These are phyloP conservation scores for Leptobrachium ailaonicum DNA, from an alignment of 2,113 vertebrate species.

Conservation along the genomic window DNA sequence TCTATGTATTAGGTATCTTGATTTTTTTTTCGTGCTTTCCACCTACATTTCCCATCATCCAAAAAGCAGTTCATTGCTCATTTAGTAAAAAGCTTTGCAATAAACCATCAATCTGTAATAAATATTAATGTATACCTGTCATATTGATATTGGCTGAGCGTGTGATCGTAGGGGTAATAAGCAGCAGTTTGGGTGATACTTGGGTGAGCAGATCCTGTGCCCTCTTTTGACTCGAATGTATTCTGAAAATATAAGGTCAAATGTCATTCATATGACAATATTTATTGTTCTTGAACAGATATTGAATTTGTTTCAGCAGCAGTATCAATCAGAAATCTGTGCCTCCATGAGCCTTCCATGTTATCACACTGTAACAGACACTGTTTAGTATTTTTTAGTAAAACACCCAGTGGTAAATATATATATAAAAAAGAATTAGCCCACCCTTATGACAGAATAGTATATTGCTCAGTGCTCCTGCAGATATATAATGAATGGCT, in stretches of 20 bases:
- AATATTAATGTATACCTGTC: constrained; percentile 79
- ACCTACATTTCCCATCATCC: too few relatives aligned
- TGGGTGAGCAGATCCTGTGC: constrained; percentile 85
- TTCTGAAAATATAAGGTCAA: constrained; percentile 73
- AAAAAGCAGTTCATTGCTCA: too few relatives aligned
- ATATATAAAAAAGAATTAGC: constrained; percentile 16
- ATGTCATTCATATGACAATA: constrained; percentile 21
- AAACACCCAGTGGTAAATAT: constrained; percentile 36
- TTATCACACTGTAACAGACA: constrained; percentile 32
- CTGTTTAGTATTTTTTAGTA: constrained; percentile 33
- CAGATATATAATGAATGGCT: constrained; percentile 41
- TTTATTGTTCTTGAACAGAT: background rate
- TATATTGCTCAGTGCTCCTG: constrained; percentile 22
- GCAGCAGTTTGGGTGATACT: constrained; percentile 83
- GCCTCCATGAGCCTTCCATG: background rate
- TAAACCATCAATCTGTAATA: background rate
- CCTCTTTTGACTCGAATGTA: constrained; percentile 90
- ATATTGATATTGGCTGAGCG: constrained; percentile 92
- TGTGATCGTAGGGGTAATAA: constrained; percentile 92
- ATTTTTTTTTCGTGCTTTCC: too few relatives aligned
- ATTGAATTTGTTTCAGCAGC: background rate
- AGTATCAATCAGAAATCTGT: background rate
- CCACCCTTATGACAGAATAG: constrained; percentile 36
- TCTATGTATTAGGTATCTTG: too few relatives aligned
- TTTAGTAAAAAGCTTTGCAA: background rate